A percentile compares a stretch with the other conserved stretches of the same genome.
These are phyloP conservation scores for Sminthurides bifidus DNA, from an alignment of 1,140 invertebrate genomes.

Conservation along the genomic window DNA sequence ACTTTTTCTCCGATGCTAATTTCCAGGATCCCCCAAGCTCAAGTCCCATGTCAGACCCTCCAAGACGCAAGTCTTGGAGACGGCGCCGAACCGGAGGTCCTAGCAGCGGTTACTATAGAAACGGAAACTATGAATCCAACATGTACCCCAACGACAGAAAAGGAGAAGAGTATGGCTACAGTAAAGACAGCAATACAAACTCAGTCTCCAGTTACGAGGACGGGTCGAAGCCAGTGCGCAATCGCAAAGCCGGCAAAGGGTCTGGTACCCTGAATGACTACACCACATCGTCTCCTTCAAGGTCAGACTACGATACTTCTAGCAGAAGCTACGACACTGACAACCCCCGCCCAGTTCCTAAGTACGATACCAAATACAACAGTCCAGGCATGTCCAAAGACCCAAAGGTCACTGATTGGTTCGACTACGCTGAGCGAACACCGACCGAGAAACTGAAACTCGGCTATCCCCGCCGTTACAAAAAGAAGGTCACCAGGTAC, in stretches of 20 bases:
- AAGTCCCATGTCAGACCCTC: too few species aligned
- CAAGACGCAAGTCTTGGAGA: too few species aligned
- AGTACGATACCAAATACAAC: conserved; percentile 21
- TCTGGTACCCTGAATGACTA: background rate
- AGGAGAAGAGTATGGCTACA: background rate
- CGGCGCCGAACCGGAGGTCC: too few species aligned
- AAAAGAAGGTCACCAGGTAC: background rate
- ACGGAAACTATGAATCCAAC: too few species aligned
- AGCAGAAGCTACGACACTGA: too few species aligned
- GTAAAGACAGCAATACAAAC: background rate
- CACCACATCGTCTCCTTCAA: background rate
- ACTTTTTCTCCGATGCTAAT: too few species aligned
- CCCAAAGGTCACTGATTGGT: conserved; percentile 16
- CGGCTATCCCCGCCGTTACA: conserved; percentile 6
- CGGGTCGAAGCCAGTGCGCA: background rate
- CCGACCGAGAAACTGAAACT: background rate
- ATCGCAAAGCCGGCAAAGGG: background rate
- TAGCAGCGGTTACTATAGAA: too few species aligned
- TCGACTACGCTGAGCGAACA: conserved; percentile 1
- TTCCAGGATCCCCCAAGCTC: too few species aligned
- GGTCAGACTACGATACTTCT: background rate
- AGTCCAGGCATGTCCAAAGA: conserved; percentile 13
- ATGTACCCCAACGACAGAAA: too few species aligned
- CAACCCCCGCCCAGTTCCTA: conserved; percentile 10
- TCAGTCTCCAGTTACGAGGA: background rate